These are phyloP conservation scores for Forbesichthys papilliferus DNA, from an alignment of 2,113 vertebrate genomes.

Conservation along the genomic window DNA sequence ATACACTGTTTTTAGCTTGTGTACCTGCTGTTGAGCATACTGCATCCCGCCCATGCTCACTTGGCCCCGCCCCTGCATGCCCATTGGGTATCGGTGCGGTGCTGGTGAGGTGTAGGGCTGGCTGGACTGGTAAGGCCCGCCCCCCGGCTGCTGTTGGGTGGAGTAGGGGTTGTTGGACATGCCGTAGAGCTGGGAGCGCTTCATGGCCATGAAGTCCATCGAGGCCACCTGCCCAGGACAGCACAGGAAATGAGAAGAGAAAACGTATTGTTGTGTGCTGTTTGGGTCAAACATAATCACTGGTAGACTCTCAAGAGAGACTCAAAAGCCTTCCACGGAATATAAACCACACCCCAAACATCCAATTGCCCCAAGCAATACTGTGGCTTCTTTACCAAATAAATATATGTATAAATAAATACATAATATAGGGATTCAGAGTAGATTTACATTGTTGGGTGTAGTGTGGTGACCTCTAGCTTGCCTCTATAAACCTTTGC, in stretches of 20 bases:
- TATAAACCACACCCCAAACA: too few relatives aligned
- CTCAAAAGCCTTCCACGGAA: too few relatives aligned
- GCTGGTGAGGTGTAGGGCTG: constrained; percentile 88
- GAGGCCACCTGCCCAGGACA: constrained; percentile 82
- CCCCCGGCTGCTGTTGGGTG: constrained; percentile 81
- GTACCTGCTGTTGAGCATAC: constrained; percentile 92
- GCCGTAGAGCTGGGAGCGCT: constrained; percentile 92
- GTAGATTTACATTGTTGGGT: too few relatives aligned
- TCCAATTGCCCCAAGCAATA: too few relatives aligned
- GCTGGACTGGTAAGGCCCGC: constrained; percentile 85
- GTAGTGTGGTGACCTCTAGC: too few relatives aligned
- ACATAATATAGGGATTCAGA: too few relatives aligned
- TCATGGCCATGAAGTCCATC: constrained; percentile 97
- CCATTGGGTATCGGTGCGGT: constrained; percentile 89
- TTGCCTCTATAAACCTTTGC: too few relatives aligned
- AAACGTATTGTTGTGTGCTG: too few relatives aligned
- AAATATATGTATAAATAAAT: too few relatives aligned
- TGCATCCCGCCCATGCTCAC: constrained; percentile 88
- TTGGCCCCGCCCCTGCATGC: constrained; percentile 88
- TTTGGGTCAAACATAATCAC: too few relatives aligned
- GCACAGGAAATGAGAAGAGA: background rate
- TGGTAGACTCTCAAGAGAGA: too few relatives aligned
- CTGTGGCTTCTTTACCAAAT: too few relatives aligned
- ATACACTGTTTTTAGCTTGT: background rate
- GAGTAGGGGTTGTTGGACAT: constrained; percentile 90